Evolutionary conservation across 37 sponge, comb jelly and placozoan species (phyloP), one percentile per base, ranked within the genome.

Genomic region (Trichoplax adhaerens): DNA sequence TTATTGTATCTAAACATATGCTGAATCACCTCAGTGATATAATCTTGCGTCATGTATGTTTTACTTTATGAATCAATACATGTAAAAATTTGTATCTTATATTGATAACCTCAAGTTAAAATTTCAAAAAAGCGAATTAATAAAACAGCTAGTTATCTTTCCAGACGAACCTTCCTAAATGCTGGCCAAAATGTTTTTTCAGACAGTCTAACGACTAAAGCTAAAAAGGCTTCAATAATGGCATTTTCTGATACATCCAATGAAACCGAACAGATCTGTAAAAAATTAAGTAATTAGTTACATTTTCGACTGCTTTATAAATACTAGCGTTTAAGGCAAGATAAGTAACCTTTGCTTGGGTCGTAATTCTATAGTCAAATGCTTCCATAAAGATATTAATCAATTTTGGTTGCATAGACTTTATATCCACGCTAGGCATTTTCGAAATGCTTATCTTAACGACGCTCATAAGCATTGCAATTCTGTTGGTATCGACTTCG

Each of bases 161-260:
- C 54, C 49, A 54, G 6, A 8, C 2, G 49, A 52, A 85, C 86
- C 74, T 83, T 80, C 47, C 83, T 65, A 62, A 85, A 88, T 65
- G 83, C 62, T 1, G 89, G 87, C 56, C 81, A 73, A 67, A 92
- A 88, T 6, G 65, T 55, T n/a, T 68, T 68, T 74, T 92, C 94
- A 12, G 94, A 92, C 49, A 92, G 72, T 62, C 85, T 88, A 3
- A 92, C 66, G 58, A 88, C 84, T 8, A 88, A 54, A 4, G 5
- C 54, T 3, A 78, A 55, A 53, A 86, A 83, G 0, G 69, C 66
- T 2, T 73, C 57, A 50, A 81, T 57, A 69, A 73, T 65, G 2
- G 58, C 49, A 3, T 72, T 55, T 79, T 90, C 91, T 3, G 86
- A 78, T n/a, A n/a, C 75, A 7, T 10, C 58, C 72, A 49, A 50